Base-by-base conservation (phyloP, 2,888 invertebrate species). In the Electrophaes corylata region DNA sequence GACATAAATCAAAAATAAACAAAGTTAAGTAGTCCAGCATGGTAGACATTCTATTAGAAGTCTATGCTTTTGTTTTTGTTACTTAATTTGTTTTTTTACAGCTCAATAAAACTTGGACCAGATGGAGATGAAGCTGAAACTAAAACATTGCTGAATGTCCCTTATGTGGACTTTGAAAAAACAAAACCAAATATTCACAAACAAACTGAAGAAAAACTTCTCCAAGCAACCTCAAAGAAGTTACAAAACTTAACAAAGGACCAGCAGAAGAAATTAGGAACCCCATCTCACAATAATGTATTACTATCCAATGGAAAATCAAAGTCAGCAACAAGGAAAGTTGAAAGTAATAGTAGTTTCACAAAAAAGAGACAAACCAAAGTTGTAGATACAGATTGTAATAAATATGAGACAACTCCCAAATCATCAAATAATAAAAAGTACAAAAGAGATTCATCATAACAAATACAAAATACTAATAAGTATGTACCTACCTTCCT, bases 141-240 rank as follows among this genome's bases (percentile, higher is more conserved):
- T 40, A 78, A 72, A 63, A 59, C 69, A 45, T 62, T 75, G 23
- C 71, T 84, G 0, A 76, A 78, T 74, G 83, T 89, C 4, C 73
- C 84, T 2, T 86, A 90, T 77, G 82, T 91, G 14, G 80, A 89
- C 63, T 89, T 91, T 73, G 86, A 90, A 54, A 90, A 89, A 74
- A 89, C 87, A 19, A 90, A 86, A 66, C 88, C 89, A 37, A 71
- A 74, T 49, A 61, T 64, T 45, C 77, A 76, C 49, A 85, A 81
- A 64, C 78, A 77, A 67, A 76, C 72, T 60, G 81, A 75, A 23
- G 83, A 84, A 72, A 79, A 75, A 41, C 57, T 70, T 48, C 66
- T 73, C 53, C 67, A 73, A 45, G 52, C 70, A 51, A 63, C 76
- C 39, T 65, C 72, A 59, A 81, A 72, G 57, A 73, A 70, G 65